Evolutionary conservation across 2,888 invertebrate species (phyloP), one percentile per base, ranked within the genome.

Genomic region (Microctonus brassicae): DNA sequence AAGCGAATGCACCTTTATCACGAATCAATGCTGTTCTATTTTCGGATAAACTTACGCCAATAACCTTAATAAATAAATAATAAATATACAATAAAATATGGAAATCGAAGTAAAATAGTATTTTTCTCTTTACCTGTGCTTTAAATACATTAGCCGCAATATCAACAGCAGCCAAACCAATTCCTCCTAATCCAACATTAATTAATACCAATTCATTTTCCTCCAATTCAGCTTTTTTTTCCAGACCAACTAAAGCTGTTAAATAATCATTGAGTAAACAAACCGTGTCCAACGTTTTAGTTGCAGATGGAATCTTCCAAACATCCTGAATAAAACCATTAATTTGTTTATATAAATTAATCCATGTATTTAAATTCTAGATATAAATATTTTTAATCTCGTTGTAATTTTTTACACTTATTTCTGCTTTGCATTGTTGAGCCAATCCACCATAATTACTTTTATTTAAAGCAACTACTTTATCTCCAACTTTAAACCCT

Each of bases 131-230:
- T 42, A 92, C 93, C 88, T 92, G 90, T 33, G 92, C 90, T 82
- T 90, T 90, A 80, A 91, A 93, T 61, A 93, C 89, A 85, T 92
- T 92, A 11, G 91, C 90, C 53, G 93, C 93, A 57, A 94, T 88
- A 86, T 94, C 93, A 22, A 93, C 90, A 53, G 92, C 91, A 69
- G 93, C 93, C 57, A 93, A 83, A 17, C 91, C 91, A 57, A 91
- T 86, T 10, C 92, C 91, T 22, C 92, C 93, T 63, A 91, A 88
- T 9, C 92, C 92, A 39, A 92, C 91, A 55, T 93, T 91, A 42
- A 93, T 89, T 11, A 94, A 82, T n/a, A 93, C 89, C 60, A 89
- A 89, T 73, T 91, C 90, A 58, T 91, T 88, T 79, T 90, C 90
- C 72, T 88, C 81, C 20, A 90, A 80, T 64, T 82, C 78, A 10